Evolutionary conservation across 2,113 vertebrate genomes (phyloP).

Genomic region (Chloroceryle aenea): DNA sequence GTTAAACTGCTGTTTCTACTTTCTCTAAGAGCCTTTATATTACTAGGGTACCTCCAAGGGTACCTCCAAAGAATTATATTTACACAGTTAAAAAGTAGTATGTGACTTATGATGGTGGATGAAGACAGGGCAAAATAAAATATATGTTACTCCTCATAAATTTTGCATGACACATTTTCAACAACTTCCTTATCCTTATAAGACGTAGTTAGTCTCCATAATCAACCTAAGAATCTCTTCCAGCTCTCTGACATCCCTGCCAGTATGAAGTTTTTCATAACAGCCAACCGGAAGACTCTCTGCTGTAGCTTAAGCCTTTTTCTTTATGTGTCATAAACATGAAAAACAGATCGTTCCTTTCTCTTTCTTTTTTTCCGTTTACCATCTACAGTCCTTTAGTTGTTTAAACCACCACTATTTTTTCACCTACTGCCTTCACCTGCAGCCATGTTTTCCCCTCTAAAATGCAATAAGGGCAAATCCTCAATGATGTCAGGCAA

Average conservation of each 20-base stretch:
- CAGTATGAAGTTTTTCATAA: neutral
- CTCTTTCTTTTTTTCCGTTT: neutral
- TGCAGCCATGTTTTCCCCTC: neutral
- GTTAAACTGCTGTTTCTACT: neutral
- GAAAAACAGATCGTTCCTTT: neutral
- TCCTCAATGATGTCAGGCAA: neutral
- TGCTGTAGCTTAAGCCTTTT: neutral
- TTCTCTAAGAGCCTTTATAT: neutral
- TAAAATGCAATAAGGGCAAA: neutral
- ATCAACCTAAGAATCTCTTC: neutral
- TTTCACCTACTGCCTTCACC: neutral
- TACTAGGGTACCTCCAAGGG: neutral
- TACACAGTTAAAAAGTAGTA: neutral
- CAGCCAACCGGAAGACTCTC: neutral
- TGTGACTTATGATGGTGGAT: neutral
- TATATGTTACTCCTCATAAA: neutral
- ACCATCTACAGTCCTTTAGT: neutral
- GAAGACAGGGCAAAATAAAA: neutral
- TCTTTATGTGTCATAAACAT: neutral
- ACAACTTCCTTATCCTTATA: neutral
- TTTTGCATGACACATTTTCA: neutral
- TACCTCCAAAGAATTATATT: neutral
- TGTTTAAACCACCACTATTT: neutral
- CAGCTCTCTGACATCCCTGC: neutral
- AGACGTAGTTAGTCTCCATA: neutral